Evolutionary conservation across 2,797 vertebrate species (phyloP).

Genomic region (Diplodus sargus): DNA sequence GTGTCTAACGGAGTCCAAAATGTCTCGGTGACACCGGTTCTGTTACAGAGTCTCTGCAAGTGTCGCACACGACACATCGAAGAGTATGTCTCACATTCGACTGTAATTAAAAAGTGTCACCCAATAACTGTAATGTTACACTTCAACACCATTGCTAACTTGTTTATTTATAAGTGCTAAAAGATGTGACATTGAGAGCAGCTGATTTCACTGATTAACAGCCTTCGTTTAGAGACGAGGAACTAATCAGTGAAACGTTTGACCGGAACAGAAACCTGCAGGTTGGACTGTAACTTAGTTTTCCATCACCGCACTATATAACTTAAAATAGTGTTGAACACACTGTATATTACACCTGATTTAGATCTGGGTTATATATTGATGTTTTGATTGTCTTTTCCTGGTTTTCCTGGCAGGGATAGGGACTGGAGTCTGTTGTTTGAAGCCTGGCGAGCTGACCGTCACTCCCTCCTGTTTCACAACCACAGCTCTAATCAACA

Average conservation of each 20-base stretch:
- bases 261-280: neutral
- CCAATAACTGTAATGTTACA: neutral
- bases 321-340: too few species aligned
- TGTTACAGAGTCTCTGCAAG: neutral
- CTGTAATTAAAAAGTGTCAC: constrained; percentile 12
- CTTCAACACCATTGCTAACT: neutral
- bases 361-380: too few species aligned
- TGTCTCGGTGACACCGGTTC: too few species aligned
- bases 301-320: too few species aligned
- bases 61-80: neutral
- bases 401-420: too few species aligned
- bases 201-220: constrained; percentile 41
- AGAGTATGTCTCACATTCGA: constrained; percentile 11
- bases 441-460: too few species aligned
- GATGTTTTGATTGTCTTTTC: too few species aligned
- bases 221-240: neutral
- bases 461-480: too few species aligned
- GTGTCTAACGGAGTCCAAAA: neutral
- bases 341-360: too few species aligned
- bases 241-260: constrained; percentile 1
- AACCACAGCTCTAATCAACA: too few species aligned
- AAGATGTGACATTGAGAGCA: constrained; percentile 32
- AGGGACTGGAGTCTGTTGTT: too few species aligned
- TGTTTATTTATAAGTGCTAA: constrained; percentile 22
- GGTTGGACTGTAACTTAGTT: too few species aligned